Percentiles rank a stretch among this genome's conserved stretches.
Evolutionary conservation across 2,113 vertebrate genomes (phyloP).

Genomic region (Charina bottae): DNA sequence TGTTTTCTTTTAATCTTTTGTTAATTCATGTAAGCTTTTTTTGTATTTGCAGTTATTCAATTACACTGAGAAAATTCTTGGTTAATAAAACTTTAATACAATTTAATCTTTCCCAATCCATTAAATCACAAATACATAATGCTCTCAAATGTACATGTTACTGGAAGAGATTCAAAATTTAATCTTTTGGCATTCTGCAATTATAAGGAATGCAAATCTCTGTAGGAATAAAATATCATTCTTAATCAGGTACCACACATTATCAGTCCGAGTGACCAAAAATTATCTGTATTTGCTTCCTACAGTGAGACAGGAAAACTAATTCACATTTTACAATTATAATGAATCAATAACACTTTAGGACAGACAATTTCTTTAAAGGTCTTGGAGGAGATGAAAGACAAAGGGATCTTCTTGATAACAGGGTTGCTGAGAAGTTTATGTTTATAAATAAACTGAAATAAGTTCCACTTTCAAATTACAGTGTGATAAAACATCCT

Average conservation of each 20-base stretch:
- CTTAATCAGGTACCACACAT: conserved; percentile 49
- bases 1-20: conserved; percentile 58
- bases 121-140: conserved; percentile 68
- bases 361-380: background rate
- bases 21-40: conserved; percentile 59
- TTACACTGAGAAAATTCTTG: conserved; percentile 65
- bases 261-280: conserved; percentile 45
- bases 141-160: conserved; percentile 62
- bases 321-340: conserved; percentile 32
- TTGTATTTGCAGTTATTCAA: conserved; percentile 67
- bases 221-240: conserved; percentile 62
- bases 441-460: background rate
- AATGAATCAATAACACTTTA: conserved; percentile 14
- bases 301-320: conserved; percentile 34
- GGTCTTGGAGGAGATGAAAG: background rate
- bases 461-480: background rate
- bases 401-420: background rate
- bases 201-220: conserved; percentile 70
- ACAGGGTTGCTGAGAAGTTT: background rate
- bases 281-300: conserved; percentile 61
- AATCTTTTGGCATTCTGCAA: conserved; percentile 66
- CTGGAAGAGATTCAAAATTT: conserved; percentile 64
- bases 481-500: background rate
- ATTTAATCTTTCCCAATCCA: conserved; percentile 65
- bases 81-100: conserved; percentile 72